Evolutionary conservation across 2,888 invertebrate genomes (phyloP), one percentile per base, ranked within the genome.

Genomic region (Drosophila tripunctata): DNA sequence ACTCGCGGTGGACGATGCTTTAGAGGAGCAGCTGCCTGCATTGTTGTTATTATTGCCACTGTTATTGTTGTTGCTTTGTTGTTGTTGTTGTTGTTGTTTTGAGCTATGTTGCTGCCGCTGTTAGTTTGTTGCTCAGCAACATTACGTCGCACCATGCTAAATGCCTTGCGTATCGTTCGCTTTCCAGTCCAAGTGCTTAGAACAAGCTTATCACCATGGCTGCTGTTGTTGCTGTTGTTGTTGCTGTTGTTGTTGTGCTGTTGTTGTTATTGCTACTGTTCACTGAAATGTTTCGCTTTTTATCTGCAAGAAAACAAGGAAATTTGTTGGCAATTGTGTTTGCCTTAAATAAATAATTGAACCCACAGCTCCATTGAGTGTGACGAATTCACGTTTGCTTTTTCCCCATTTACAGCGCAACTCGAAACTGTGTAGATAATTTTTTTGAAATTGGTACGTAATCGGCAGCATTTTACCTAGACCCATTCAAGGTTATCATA

Each of bases 131-230:
- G 89, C 78, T 83, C 81, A 45, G 89, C 78, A 78, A 88, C 90
- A 79, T 88, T 90, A 86, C 90, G 83, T 80, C 91, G 91, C 83
- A 91, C 91, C 91, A 91, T 91, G 61, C 85, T 89, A 78, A 52
- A 68, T 40, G 47, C 51, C 12, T 40, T 19, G 14, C 6, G 10
- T 56, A 14, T 17, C 31, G 21, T 31, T 55, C 38, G 50, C 50
- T 40, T 10, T 40, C 44, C 15, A 48, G 12, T 51, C n/a, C 47
- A 27, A 17, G 31, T 58, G 21, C 17, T 65, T 51, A 72, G 47
- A 35, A 31, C 51, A 50, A 67, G 74, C 54, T 67, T 54, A 52
- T 67, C 63, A 50, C 43, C 52, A 54, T 60, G 48, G 21, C 43
- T 47, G 21, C 33, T 21, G 14, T 41, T 52, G 15, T 12, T 14